phyloP scores from a whole-genome alignment of 2,113 vertebrate species.

The Gymnogyps californianus region DNA sequence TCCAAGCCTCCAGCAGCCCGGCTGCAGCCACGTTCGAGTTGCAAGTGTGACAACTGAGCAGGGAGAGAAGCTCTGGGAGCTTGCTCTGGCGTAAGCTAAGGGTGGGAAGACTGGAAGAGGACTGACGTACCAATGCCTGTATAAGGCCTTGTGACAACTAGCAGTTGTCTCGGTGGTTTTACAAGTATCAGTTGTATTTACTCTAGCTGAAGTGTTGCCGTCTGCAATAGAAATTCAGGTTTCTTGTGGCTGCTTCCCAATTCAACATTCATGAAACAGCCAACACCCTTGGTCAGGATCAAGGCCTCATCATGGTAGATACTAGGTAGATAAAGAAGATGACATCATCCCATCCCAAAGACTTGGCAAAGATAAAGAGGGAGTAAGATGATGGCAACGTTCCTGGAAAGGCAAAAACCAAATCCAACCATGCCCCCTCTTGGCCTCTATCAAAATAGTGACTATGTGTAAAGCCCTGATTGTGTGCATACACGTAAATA shows the following conservation, averaged over 20 bases:
- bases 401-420: slow-evolving; percentile 15
- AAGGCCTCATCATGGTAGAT: slow-evolving; percentile 11
- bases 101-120: background rate
- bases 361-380: slow-evolving; percentile 33
- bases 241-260: background rate
- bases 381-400: background rate
- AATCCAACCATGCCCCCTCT: background rate
- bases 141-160: slow-evolving; percentile 1
- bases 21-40: background rate
- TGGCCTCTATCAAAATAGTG: background rate
- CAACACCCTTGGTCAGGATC: slow-evolving; percentile 35
- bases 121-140: background rate
- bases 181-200: slow-evolving; percentile 29
- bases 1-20: background rate
- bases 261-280: background rate
- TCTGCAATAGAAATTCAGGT: slow-evolving; percentile 7
- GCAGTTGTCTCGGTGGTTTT: slow-evolving; percentile 25
- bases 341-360: background rate
- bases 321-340: slow-evolving; percentile 19
- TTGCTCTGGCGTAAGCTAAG: background rate
- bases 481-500: background rate
- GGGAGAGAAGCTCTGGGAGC: background rate
- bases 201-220: background rate
- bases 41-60: background rate
- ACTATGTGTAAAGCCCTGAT: background rate